Base-by-base conservation (phyloP, 2,113 vertebrate species). In the Notechis scutatus region DNA sequence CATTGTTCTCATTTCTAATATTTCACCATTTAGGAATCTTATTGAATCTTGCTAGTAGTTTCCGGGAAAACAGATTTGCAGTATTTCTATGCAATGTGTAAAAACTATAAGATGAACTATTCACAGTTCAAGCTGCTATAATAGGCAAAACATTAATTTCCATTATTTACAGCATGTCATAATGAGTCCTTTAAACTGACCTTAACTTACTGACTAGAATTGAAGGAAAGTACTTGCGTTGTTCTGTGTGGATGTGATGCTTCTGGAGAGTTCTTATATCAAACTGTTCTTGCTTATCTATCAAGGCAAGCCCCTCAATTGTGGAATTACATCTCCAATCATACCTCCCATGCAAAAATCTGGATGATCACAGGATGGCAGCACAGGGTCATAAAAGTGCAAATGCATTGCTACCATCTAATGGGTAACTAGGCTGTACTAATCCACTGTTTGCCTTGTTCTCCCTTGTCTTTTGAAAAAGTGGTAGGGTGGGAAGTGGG, bases 31-130 rank as follows among this genome's bases (percentile, higher is more conserved):
- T 52, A 91, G 86, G 24, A 92, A 34, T 93, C 47, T 50, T n/a
- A 26, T 10, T 86, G 93, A 90, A 85, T 93, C 74, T 54, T 56
- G 6, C 69, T 39, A 92, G 56, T 87, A 88, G 81, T 85, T 93
- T 94, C 89, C 42, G 61, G 57, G 93, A 42, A n/a, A 85, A 85
- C 64, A 42, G 94, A 95, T 74, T 42, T 11, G 93, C 89, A 90
- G 39, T 91, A 29, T 95, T 92, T 91, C 50, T 3, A 23, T 8
- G 26, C 20, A 61, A 89, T 39, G 26, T 47, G 7, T 24, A 57
- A 42, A 15, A 74, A 20, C 14, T 29, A 21, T 23, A 57, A 21
- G 18, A 89, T 56, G 69, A 59, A 50, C 15, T 23, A 34, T 85
- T 52, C 11, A 10, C 61, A 52, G 39, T 52, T 12, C 55, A 61